Base-by-base conservation (phyloP, 1,140 invertebrate species). In the Phortica variegata region DNA sequence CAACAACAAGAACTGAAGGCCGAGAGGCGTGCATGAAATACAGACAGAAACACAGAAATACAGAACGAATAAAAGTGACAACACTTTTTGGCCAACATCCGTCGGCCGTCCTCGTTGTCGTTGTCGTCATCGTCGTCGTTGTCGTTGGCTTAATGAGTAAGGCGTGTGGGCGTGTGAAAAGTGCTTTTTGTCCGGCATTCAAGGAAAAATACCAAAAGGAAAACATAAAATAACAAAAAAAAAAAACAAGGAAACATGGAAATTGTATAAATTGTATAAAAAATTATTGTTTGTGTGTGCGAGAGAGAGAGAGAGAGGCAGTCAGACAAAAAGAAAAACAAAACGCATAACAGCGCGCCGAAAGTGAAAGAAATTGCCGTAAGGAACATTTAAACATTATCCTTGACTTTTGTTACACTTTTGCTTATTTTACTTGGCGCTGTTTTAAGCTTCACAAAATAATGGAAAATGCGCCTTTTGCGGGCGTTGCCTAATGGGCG, bases 351-450 rank as follows among this genome's bases (percentile, higher is more conserved):
- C n/a, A n/a, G n/a, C n/a, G n/a, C 23, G 10, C 8, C n/a, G 58
- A 68, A 69, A 68, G 63, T 66, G 63, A 57, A 26, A 48, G 57
- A 58, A 60, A 69, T 49, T 48, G 49, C 60, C 54, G 65, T 52
- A 54, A 53, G 57, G 51, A 66, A 48, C 56, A 52, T 68, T 60
- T 68, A 26, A 54, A 53, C 51, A 54, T 54, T 63, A 60, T 58
- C 65, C 65, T 69, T 68, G 63, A 68, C 63, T 68, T 69, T 68
- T 58, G 57, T 69, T 68, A 57, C 61, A 68, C 63, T 68, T 69
- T 68, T 58, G 57, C 63, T 68, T 54, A 58, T 60, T 60, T 60
- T 55, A 55, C 56, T 60, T 36, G 45, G 44, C 48, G 53, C 54
- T n/a, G n/a, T 65, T 63, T 68, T 60, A 68, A 60, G 60, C 54